Conservation (phyloP, 2,888 invertebrate genomes). For the Bibio marci region DNA sequence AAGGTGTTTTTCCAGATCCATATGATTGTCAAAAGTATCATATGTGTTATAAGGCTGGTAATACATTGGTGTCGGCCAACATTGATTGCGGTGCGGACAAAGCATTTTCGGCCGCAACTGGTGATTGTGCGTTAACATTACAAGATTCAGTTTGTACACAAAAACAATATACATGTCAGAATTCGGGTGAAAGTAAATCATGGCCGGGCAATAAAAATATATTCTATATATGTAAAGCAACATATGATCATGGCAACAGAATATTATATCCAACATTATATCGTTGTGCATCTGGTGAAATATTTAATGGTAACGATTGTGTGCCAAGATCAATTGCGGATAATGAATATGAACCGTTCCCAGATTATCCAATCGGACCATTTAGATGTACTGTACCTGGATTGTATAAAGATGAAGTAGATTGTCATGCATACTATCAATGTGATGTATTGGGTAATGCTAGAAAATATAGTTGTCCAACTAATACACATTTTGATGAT, state of each 20-base stretch:
- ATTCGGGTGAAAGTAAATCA: conserved; percentile 21
- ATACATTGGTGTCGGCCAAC: conserved; percentile 20
- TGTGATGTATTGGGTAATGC: conserved; percentile 11
- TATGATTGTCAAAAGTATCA: conserved; percentile 29
- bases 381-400: conserved; percentile 13
- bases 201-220: conserved; percentile 26
- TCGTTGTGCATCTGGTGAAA: conserved; percentile 24
- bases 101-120: conserved; percentile 22
- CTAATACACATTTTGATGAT: background rate
- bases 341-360: background rate
- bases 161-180: conserved; percentile 20
- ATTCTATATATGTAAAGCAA: conserved; percentile 27
- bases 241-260: conserved; percentile 19
- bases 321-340: background rate
- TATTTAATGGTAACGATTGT: conserved; percentile 20
- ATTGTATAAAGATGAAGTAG: conserved; percentile 15
- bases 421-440: conserved; percentile 23
- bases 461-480: background rate
- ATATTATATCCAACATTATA: conserved; percentile 25
- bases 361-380: background rate
- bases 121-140: conserved; percentile 22
- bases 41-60: conserved; percentile 24
- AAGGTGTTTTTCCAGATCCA: conserved; percentile 27
- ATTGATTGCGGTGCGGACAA: conserved; percentile 24
- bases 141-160: conserved; percentile 17